Base-by-base conservation (phyloP, 2,113 vertebrate species). In the Antigone vipio region DNA sequence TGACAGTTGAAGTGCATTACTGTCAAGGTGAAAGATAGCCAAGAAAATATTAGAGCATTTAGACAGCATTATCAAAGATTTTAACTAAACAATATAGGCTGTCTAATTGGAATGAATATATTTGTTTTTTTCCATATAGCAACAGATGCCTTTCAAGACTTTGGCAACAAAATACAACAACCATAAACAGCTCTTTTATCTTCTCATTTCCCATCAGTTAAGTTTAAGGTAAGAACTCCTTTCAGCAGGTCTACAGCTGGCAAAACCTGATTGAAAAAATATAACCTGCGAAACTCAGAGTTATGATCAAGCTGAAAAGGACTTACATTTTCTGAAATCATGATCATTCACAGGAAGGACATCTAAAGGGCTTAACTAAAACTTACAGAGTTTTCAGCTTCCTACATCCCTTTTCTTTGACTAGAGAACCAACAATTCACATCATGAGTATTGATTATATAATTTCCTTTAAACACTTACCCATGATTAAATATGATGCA, bases 1-100 rank as follows among this genome's bases (percentile, higher is more conserved):
- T 83, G 92, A 86, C 84, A 95, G 69, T 42, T 72, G 75, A 73
- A 80, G 68, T 94, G 7, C 66, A 49, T 91, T 93, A 81, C 64
- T 53, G 53, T 85, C 80, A 92, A 87, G 50, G 42, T 90, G 32
- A 83, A 77, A 89, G 29, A 83, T 14, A 66, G 66, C 34, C 40
- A 66, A 94, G 80, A 81, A 85, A 52, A 89, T 85, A 75, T 11
- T 88, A 58, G 35, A 68, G 27, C 30, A 86, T 85, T 49, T 42
- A 44, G 47, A 93, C 34, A 87, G 17, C 6, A 6, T 72, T 59
- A 67, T 62, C n/a, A 71, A 73, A 91, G 55, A 22, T 67, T 91
- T 85, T 74, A 35, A 68, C 17, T 83, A 64, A 71, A 69, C 8
- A 55, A 9, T 60, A 21, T 17, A 40, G 19, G 4, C 14, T 80